Evolutionary conservation across 2,797 vertebrate genomes (phyloP).

Genomic region (Chromobotia macracanthus): DNA sequence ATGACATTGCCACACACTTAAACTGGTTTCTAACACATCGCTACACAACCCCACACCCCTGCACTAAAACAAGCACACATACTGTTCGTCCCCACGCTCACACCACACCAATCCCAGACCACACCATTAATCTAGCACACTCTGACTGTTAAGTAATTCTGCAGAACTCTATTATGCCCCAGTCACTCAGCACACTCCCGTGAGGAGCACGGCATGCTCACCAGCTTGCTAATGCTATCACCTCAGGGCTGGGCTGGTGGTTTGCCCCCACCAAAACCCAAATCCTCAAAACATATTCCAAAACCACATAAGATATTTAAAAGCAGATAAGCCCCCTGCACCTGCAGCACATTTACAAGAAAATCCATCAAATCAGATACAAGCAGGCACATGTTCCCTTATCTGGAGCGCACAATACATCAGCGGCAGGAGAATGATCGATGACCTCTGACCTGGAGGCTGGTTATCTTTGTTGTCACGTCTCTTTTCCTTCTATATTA

Average conservation of each 20-base stretch:
- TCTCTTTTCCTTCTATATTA: slow-evolving; percentile 40
- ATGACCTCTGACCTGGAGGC: slow-evolving; percentile 50
- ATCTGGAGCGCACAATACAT: slow-evolving; percentile 34
- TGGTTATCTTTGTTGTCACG: slow-evolving; percentile 53
- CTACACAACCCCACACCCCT: too few relatives aligned
- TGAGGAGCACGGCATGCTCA: slow-evolving; percentile 18
- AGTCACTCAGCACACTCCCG: slow-evolving; percentile 3
- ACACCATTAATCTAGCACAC: slow-evolving; percentile 22
- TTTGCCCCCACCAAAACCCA: slow-evolving; percentile 19
- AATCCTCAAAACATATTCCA: slow-evolving; percentile 34
- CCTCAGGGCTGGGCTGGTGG: slow-evolving; percentile 30
- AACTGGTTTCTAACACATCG: too few relatives aligned
- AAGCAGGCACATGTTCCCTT: slow-evolving; percentile 10
- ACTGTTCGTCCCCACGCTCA: slow-evolving; percentile 8
- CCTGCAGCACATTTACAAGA: slow-evolving; percentile 31
- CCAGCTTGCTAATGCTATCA: slow-evolving; percentile 3
- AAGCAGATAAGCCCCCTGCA: slow-evolving; percentile 30
- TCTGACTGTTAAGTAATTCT: slow-evolving; percentile 34
- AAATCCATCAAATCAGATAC: slow-evolving; percentile 39
- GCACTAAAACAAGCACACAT: slow-evolving; percentile 14
- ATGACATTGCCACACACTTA: too few relatives aligned
- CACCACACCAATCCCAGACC: background rate
- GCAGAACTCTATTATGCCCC: slow-evolving; percentile 36
- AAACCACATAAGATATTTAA: slow-evolving; percentile 10
- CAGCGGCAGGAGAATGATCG: background rate